Base-by-base conservation (phyloP, 2,113 vertebrate genomes). In the Notarius quadriscutis region DNA sequence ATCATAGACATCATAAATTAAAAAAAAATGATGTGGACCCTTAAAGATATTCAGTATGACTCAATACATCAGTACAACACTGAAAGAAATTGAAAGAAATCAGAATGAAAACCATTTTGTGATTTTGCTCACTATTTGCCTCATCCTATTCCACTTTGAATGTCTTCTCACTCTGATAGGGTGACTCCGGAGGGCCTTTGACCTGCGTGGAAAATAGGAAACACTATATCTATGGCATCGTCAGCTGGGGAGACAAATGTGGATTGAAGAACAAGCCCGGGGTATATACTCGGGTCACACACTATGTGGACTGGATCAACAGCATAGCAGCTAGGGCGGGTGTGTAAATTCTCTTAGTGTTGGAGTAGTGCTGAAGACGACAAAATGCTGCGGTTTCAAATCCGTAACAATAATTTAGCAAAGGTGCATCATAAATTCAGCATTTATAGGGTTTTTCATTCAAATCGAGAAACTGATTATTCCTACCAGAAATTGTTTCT, bases 111-210 rank as follows among this genome's bases (percentile, higher is more conserved):
- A 57, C 55, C 55, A 57, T 11, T 53, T 11, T 57, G 2, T 10
- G 8, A 18, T 20, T 17, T 27, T 30, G 9, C 27, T 30, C 58
- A 27, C 6, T 9, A 1, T 82, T 63, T 41, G 4, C 20, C 22
- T 50, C 25, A 50, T 65, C 27, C 53, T 27, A 18, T 27, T 30
- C 8, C 7, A 69, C 63, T 18, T 25, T 50, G 25, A 58, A 20
- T 53, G 57, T 82, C 51, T 60, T 51, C 5, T 34, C 85, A 65
- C 51, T 91, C 75, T 91, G 92, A 77, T 89, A 99, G 98, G 97
- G 97, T 25, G 98, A 99, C 91, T 99, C 98, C 0, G 98, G 98
- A 72, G 97, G 98, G 15, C 98, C 98, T 1, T 88, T 99, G 88
- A 96, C 95, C 11, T 99, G 98, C 86, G 81, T 93, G 48, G 88